Percentiles rank a stretch among this genome's conserved stretches.
Conservation (phyloP, 2,888 invertebrate species). For the Lithophane leautieri region DNA sequence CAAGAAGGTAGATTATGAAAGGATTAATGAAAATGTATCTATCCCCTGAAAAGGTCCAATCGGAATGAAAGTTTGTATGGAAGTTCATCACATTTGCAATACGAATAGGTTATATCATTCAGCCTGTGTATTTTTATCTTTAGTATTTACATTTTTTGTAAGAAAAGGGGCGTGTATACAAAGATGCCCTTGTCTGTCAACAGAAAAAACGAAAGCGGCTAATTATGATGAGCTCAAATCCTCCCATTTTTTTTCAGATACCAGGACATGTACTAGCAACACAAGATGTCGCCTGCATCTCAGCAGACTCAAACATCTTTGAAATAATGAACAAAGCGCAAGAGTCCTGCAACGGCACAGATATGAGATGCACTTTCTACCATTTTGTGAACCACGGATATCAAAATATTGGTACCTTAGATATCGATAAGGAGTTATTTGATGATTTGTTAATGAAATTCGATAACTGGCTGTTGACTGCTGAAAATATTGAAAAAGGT, state of each 20-base stretch:
- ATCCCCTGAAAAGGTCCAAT: too few species aligned
- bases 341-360: conserved; percentile 39
- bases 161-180: background rate
- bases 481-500: conserved; percentile 7
- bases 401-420: conserved; percentile 34
- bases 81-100: too few species aligned
- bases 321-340: conserved; percentile 47
- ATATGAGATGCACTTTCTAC: conserved; percentile 57
- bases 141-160: background rate
- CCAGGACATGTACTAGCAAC: conserved; percentile 32
- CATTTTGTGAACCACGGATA: conserved; percentile 27
- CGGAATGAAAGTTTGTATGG: too few species aligned
- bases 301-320: conserved; percentile 48
- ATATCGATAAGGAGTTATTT: conserved; percentile 42
- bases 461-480: conserved; percentile 50
- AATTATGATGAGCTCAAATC: background rate
- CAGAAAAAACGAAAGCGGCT: too few species aligned
- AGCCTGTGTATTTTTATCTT: background rate
- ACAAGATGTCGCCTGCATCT: conserved; percentile 41
- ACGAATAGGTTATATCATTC: too few species aligned
- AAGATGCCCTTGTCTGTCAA: too few species aligned
- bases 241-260: conserved; percentile 20
- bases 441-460: conserved; percentile 52
- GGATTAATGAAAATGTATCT: too few species aligned
- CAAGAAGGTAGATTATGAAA: too few species aligned